phyloP scores from a whole-genome alignment of 2,797 vertebrate genomes.

The Halcyon smyrnensis region DNA sequence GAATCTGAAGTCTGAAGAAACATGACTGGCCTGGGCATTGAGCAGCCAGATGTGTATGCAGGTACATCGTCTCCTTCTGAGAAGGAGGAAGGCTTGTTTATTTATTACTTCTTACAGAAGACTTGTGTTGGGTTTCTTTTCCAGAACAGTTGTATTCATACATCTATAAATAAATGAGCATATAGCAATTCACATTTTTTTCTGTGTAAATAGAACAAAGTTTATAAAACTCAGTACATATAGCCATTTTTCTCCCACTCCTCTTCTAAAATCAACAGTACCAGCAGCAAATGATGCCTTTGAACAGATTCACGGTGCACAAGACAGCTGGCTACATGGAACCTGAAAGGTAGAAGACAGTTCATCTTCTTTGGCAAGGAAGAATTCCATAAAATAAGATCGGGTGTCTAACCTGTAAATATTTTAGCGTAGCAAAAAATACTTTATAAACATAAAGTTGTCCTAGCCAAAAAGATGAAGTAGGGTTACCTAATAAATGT shows the following conservation, averaged over 20 bases:
- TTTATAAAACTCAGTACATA: not conserved
- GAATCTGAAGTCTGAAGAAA: not conserved
- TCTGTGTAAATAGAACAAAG: not conserved
- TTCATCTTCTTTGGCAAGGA: not conserved
- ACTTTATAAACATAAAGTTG: not conserved
- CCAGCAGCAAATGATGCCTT: not conserved
- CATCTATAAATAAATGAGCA: conserved; percentile 15
- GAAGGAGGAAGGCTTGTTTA: conserved; percentile 61
- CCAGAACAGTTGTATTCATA: conserved; percentile 47
- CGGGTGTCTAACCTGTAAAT: not conserved
- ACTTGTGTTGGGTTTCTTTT: not conserved
- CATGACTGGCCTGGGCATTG: not conserved
- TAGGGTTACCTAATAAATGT: not conserved
- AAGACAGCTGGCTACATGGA: not conserved
- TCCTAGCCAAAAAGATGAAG: not conserved
- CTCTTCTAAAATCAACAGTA: not conserved
- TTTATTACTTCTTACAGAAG: conserved; percentile 75
- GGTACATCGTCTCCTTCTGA: conserved; percentile 51
- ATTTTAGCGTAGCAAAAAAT: not conserved
- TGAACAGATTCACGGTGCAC: not conserved
- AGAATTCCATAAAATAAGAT: not conserved
- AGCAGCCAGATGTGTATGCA: not conserved
- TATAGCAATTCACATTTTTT: not conserved
- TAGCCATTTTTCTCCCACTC: not conserved
- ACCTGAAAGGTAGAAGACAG: not conserved